Conservation (phyloP, 2,797 vertebrate genomes). For the Siniperca obscura region DNA sequence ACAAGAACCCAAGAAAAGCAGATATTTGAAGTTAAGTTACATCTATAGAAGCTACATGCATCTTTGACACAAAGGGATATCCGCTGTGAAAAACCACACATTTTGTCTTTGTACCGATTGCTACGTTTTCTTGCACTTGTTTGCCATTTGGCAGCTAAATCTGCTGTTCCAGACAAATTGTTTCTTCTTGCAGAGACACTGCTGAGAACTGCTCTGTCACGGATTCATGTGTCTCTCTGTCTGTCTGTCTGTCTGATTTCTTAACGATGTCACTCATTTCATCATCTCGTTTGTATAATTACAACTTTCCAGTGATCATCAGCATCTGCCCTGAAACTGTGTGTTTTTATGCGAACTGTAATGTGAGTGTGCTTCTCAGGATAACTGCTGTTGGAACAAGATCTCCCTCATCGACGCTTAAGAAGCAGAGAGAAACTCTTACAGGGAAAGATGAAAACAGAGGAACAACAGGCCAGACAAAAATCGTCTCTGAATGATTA, state of each 20-base stretch:
- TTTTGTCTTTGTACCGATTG: not conserved
- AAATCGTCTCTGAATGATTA: not conserved
- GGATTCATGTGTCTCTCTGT: not conserved
- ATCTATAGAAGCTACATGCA: not conserved
- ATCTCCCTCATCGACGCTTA: not conserved
- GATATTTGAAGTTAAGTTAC: not conserved
- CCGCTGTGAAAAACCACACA: not conserved
- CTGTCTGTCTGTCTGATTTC: not conserved
- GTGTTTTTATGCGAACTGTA: not conserved
- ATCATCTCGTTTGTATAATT: not conserved
- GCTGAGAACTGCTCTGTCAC: not conserved
- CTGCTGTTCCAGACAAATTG: not conserved
- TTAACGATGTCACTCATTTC: not conserved
- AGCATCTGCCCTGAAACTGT: not conserved
- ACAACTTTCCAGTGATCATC: not conserved
- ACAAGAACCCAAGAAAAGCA: not conserved
- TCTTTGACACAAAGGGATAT: not conserved
- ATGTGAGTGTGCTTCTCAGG: not conserved
- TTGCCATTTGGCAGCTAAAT: not conserved
- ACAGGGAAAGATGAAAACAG: not conserved
- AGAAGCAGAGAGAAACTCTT: not conserved
- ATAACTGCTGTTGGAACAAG: not conserved
- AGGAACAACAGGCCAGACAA: not conserved
- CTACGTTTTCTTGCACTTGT: not conserved
- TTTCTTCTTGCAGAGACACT: not conserved